phyloP scores from a whole-genome alignment of 2,888 invertebrate genomes.

The Pachliopta kotzebuea region DNA sequence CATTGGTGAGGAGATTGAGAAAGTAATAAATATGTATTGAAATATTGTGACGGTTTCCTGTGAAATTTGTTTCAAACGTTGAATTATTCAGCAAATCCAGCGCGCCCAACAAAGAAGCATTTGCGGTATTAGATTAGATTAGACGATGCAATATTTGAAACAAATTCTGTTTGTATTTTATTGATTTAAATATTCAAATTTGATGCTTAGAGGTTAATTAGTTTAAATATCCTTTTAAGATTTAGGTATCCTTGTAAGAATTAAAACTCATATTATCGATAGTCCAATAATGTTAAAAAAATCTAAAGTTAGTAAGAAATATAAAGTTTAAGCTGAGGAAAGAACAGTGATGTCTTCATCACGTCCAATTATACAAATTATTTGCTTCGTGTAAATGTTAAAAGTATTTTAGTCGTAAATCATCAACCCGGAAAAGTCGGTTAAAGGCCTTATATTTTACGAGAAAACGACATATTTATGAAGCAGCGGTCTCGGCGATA shows the following conservation, averaged over 20 bases:
- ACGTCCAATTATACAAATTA: not conserved
- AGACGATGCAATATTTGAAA: not conserved
- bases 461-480: constrained; percentile 29
- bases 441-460: constrained; percentile 21
- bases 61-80: constrained; percentile 9
- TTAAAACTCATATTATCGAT: too few relatives aligned
- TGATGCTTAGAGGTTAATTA: too few relatives aligned
- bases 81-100: constrained; percentile 13
- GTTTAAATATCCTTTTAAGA: too few relatives aligned
- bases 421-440: constrained; percentile 14
- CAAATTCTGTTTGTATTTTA: not conserved
- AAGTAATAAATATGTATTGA: constrained; percentile 4
- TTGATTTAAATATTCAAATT: too few relatives aligned
- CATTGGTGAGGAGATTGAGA: constrained; percentile 1
- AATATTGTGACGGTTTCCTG: constrained; percentile 1
- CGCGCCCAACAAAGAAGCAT: constrained; percentile 11
- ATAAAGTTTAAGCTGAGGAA: too few relatives aligned
- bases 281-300: too few relatives aligned
- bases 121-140: constrained; percentile 9
- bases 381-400: not conserved
- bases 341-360: not conserved
- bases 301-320: too few relatives aligned
- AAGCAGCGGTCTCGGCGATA: constrained; percentile 21
- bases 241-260: too few relatives aligned
- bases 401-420: constrained; percentile 3